Percentiles rank a stretch among this genome's conserved stretches.
These are phyloP conservation scores for Aricia artaxerxes DNA, from an alignment of 2,888 invertebrate genomes.

Conservation along the genomic window DNA sequence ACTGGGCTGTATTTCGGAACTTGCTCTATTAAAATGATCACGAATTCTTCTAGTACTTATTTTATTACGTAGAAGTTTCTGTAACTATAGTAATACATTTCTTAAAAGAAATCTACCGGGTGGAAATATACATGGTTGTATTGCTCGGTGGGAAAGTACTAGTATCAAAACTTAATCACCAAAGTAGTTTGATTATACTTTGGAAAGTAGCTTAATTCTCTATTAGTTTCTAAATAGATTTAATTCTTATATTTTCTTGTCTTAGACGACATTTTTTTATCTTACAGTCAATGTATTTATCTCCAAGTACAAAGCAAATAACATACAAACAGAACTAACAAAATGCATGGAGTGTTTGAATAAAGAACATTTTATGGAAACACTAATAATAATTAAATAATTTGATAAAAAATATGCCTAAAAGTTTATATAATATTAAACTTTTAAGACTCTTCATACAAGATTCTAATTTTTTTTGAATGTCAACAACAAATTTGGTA, in stretches of 20 bases:
- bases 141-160: background rate
- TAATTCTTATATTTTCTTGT: background rate
- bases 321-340: background rate
- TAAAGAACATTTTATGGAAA: background rate
- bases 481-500: background rate
- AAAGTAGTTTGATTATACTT: background rate
- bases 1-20: background rate
- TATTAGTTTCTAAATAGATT: background rate
- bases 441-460: no score
- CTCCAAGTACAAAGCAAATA: background rate
- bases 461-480: background rate
- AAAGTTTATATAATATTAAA: no score
- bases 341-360: background rate
- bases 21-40: background rate
- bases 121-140: background rate
- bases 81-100: background rate
- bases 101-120: background rate
- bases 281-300: background rate
- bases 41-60: background rate
- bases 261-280: background rate
- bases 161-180: background rate
- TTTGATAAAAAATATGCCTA: no score
- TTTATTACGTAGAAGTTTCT: background rate
- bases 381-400: background rate
- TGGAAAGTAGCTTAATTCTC: background rate